These are phyloP conservation scores for Cliona cf. orientalis DNA, from an alignment of 37 sponge, comb jelly and placozoan species.

Conservation along the genomic window DNA sequence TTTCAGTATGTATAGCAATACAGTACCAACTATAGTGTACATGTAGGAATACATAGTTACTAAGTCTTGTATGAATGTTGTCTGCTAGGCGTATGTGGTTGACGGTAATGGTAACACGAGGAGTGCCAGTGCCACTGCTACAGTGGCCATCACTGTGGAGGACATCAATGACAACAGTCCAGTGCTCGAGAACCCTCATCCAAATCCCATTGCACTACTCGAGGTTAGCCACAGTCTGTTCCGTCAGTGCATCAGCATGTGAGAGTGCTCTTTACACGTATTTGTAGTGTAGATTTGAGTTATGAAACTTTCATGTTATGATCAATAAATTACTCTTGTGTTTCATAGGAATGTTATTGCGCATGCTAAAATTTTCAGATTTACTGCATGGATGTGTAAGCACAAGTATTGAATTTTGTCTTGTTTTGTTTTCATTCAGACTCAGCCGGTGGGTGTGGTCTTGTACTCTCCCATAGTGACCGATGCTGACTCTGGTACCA, in stretches of 20 bases:
- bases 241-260: neutral
- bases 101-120: neutral
- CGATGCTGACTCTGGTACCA: neutral
- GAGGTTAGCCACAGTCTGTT: neutral
- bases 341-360: neutral
- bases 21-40: no score
- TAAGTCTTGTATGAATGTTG: neutral
- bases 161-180: constrained; percentile 20
- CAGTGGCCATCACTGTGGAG: neutral
- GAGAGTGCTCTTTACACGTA: no score
- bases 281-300: no score
- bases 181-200: constrained; percentile 8
- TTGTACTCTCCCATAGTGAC: neutral
- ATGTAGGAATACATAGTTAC: no score
- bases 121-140: neutral
- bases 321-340: neutral
- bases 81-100: neutral
- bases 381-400: neutral
- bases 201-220: neutral
- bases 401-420: neutral
- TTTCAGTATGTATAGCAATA: no score
- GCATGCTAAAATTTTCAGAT: neutral
- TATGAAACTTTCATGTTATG: neutral
- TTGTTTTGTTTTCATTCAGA: neutral
- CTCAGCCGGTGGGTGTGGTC: neutral